Conservation (phyloP, 1,140 invertebrate genomes). For the Pteromalus puparum region DNA sequence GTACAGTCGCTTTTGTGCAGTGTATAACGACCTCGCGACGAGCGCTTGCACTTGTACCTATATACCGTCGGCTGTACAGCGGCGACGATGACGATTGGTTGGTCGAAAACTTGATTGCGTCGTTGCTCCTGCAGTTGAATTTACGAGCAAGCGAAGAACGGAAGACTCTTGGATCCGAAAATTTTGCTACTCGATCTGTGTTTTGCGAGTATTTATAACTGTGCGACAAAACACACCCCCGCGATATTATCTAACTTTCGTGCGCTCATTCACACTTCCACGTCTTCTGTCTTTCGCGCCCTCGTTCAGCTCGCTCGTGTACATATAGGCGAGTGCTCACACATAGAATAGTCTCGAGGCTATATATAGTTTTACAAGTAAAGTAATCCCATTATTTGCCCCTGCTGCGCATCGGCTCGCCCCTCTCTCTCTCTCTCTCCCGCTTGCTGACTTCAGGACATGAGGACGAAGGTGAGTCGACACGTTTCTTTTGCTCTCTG, state of each 20-base stretch:
- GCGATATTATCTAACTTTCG: no score
- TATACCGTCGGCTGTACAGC: neutral
- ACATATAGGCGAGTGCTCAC: neutral
- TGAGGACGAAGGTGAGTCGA: conserved; percentile 78
- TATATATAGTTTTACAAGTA: conserved; percentile 55
- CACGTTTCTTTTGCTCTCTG: conserved; percentile 31
- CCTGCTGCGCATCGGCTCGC: conserved; percentile 44
- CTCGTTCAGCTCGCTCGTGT: conserved; percentile 6
- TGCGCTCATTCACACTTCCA: conserved; percentile 24
- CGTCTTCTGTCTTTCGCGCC: conserved; percentile 20
- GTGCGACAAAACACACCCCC: no score
- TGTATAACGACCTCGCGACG: conserved; percentile 8
- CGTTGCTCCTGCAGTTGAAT: no score
- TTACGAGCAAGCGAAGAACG: no score
- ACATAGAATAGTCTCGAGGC: conserved; percentile 35
- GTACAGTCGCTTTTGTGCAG: neutral
- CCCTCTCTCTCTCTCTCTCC: neutral
- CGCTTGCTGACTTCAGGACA: conserved; percentile 71
- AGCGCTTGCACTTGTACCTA: neutral
- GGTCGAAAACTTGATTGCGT: no score
- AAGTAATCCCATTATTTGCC: conserved; percentile 69
- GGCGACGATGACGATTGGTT: no score
- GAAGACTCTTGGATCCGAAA: no score
- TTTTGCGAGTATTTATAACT: no score
- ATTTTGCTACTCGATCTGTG: no score